Percentiles rank a stretch among this genome's conserved stretches.
These are phyloP conservation scores for Lemur catta DNA, from an alignment of 2,797 vertebrate genomes.

Conservation along the genomic window DNA sequence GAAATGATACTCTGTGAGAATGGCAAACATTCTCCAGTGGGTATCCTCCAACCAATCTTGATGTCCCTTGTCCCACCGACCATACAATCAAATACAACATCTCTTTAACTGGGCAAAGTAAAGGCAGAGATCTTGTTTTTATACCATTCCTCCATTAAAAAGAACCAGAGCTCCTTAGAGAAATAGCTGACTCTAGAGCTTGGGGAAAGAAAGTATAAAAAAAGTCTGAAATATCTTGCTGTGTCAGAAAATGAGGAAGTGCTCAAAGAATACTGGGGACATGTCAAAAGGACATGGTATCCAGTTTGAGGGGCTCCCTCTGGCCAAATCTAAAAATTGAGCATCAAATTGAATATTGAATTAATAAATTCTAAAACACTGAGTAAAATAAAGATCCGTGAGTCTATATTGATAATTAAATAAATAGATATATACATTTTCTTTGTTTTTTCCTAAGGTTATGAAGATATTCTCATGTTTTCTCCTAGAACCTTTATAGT, in stretches of 20 bases:
- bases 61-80: not conserved
- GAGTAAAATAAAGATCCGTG: not conserved
- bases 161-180: not conserved
- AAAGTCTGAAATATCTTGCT: not conserved
- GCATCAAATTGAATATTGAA: not conserved
- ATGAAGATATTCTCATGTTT: not conserved
- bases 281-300: not conserved
- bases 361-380: not conserved
- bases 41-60: not conserved
- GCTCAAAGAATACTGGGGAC: not conserved
- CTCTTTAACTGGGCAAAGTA: not conserved
- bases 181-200: not conserved
- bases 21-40: not conserved
- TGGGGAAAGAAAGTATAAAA: not conserved
- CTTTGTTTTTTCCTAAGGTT: not conserved
- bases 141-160: not conserved
- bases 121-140: not conserved
- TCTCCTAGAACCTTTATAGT: slow-evolving; percentile 10
- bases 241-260: not conserved
- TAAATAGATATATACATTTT: not conserved
- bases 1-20: not conserved
- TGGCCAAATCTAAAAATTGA: not conserved
- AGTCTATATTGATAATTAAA: not conserved
- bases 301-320: not conserved
- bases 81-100: not conserved